Conservation (phyloP, 2,113 vertebrate genomes). For the Cacatua alba region DNA sequence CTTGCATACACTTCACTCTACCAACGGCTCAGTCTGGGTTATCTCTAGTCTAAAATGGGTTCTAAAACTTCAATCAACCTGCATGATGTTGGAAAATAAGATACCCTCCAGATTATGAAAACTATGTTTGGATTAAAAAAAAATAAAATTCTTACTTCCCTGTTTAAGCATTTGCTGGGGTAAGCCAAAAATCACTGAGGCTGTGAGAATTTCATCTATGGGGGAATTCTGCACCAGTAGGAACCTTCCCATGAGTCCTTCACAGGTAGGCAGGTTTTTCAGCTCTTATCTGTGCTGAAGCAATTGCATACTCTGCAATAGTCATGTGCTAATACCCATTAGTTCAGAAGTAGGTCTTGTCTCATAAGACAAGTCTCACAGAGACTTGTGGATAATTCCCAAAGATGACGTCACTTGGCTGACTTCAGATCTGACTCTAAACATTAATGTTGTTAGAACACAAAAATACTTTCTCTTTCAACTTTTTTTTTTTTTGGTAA, state of each 20-base stretch:
- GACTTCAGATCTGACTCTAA: not conserved
- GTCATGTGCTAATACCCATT: not conserved
- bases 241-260: not conserved
- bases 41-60: not conserved
- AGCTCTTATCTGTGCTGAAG: not conserved
- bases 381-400: not conserved
- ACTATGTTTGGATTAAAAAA: not conserved
- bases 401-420: not conserved
- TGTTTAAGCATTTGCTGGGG: not conserved
- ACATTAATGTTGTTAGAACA: not conserved
- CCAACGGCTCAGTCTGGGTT: not conserved
- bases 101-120: not conserved
- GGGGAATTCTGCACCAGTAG: not conserved
- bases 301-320: not conserved
- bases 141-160: not conserved
- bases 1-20: not conserved
- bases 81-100: not conserved
- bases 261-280: not conserved
- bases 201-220: not conserved
- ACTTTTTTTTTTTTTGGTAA: not conserved
- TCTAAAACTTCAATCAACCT: constrained; percentile 1
- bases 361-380: too few relatives aligned
- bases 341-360: not conserved
- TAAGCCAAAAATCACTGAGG: not conserved
- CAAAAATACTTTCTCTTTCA: not conserved